Evolutionary conservation across 2,797 vertebrate genomes (phyloP), one percentile per base, ranked within the genome.

Genomic region (Acanthopagrus latus): DNA sequence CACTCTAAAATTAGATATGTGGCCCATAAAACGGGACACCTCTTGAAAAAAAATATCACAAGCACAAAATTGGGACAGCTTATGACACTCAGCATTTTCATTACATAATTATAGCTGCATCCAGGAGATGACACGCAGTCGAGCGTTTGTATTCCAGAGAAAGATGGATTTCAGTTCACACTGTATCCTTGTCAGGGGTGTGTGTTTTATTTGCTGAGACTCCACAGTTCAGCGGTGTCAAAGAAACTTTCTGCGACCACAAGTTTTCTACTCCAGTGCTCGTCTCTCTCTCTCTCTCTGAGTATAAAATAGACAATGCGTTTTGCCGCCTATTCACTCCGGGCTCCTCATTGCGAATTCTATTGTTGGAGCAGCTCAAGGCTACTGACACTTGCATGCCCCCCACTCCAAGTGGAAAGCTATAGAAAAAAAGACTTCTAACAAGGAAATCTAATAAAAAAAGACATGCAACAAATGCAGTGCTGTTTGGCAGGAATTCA

Each of bases 351-450:
- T 68, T 78, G 48, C 71, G 62, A 65, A 70, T 66, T 82, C 82
- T 77, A 76, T 87, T 83, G 68, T 80, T 75, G 57, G 78, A 76
- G 64, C 72, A 64, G 83, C 84, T 92, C 65, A 83, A 80, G 84
- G 91, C 83, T 76, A 58, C 71, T 59, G 77, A 58, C 73, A 41
- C 64, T 44, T 50, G 33, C 43, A 46, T 69, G 51, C 68, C 78
- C 25, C 48, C 27, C n/a, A 71, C 27, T 75, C 58, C 64, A 73
- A 78, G 56, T 64, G 43, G 63, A 73, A 81, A 57, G 68, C 74
- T 80, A 38, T 38, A 8, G 43, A 74, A 62, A 82, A 82, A 77
- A 78, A 46, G 38, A 12, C n/a, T 63, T 64, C 21, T 65, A 52
- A 63, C 25, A 43, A 68, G 60, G 67, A 79, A 67, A 74, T 27